Evolutionary conservation across 2,797 vertebrate genomes (phyloP).

Genomic region (Catharus ustulatus): DNA sequence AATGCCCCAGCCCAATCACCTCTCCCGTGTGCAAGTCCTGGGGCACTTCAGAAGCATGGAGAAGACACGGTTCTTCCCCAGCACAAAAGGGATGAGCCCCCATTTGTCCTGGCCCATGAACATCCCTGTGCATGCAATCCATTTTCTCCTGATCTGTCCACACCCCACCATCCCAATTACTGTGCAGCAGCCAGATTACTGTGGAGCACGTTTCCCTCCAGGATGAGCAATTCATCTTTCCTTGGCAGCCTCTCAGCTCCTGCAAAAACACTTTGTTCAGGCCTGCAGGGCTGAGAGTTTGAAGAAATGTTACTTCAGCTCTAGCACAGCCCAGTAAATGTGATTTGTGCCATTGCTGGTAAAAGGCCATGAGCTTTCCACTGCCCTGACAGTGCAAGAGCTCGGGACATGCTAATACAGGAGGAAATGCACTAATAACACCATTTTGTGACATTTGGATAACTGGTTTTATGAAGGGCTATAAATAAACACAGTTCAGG

Average conservation of each 20-base stretch:
- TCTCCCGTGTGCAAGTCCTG: background rate
- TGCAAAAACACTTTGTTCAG: background rate
- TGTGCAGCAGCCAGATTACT: background rate
- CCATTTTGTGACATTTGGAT: background rate
- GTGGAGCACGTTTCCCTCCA: background rate
- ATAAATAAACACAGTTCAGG: background rate
- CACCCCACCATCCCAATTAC: background rate
- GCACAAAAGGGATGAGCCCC: background rate
- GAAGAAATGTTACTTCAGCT: background rate
- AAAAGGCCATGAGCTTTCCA: background rate
- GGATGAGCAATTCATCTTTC: background rate
- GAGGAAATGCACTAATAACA: background rate
- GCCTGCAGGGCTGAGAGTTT: background rate
- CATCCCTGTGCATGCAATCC: background rate
- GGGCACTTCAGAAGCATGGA: background rate
- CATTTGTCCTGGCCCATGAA: background rate
- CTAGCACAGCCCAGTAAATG: background rate
- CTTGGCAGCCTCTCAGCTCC: background rate
- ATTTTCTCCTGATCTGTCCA: background rate
- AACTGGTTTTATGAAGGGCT: background rate
- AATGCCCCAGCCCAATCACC: background rate
- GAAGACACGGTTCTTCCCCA: background rate
- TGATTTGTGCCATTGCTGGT: background rate
- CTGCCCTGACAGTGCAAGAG: background rate
- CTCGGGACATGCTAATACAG: background rate